These are phyloP conservation scores for Capreolus pygargus DNA, from an alignment of 2,113 vertebrate genomes.

Conservation along the genomic window DNA sequence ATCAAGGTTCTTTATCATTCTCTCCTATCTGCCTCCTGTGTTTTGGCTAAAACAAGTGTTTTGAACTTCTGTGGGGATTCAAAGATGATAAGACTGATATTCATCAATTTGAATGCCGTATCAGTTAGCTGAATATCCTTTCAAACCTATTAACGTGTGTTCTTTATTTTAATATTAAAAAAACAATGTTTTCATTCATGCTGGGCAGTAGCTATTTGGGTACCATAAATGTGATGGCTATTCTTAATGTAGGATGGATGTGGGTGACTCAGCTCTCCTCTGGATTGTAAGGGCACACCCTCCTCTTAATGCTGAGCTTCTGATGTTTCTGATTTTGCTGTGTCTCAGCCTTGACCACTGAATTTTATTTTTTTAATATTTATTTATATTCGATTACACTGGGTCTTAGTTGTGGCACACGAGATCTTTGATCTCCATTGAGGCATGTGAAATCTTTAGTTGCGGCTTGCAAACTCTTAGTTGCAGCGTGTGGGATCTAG, in stretches of 20 bases:
- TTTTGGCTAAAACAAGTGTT: background rate
- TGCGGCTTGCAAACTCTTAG: background rate
- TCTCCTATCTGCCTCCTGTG: background rate
- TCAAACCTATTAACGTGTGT: fast-evolving
- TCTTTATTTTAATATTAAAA: background rate
- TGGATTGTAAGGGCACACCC: background rate
- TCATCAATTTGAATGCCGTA: fast-evolving
- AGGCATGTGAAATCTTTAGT: background rate
- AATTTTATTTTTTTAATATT: background rate
- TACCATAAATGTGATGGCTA: fast-evolving
- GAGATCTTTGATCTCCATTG: background rate
- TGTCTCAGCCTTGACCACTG: background rate
- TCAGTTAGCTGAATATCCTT: background rate
- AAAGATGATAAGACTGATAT: fast-evolving
- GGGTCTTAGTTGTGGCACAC: fast-evolving
- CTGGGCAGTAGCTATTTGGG: fast-evolving
- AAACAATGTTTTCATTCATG: fast-evolving
- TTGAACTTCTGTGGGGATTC: background rate
- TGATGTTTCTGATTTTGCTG: no score
- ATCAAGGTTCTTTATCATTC: background rate
- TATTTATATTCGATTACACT: background rate
- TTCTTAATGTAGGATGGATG: no score
- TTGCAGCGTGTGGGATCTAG: background rate
- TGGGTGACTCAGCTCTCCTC: background rate
- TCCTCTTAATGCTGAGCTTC: fast-evolving